Percentiles rank a stretch among this genome's conserved stretches.
Evolutionary conservation across 2,797 vertebrate genomes (phyloP).

Genomic region (Ambastaia sidthimunki): DNA sequence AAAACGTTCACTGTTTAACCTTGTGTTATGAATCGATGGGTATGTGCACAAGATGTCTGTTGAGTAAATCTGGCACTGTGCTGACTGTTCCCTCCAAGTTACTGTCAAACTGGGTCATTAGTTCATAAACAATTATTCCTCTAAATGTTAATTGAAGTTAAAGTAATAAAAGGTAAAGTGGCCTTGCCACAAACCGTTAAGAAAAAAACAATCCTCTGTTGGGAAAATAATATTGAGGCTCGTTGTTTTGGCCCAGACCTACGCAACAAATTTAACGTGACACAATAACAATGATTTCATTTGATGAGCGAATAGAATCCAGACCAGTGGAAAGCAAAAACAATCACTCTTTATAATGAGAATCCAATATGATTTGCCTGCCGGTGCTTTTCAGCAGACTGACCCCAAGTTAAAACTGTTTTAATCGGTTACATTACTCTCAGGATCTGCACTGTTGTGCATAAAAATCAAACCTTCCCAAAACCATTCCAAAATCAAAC

Average conservation of each 20-base stretch:
- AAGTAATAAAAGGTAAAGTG: not conserved
- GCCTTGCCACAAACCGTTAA: conserved; percentile 9
- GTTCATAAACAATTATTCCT: not conserved
- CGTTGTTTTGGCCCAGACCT: conserved; percentile 44
- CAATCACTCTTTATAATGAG: conserved; percentile 49
- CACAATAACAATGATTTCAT: conserved; percentile 51
- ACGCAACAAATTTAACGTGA: conserved; percentile 42
- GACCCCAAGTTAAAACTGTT: conserved; percentile 3
- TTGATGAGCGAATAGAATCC: conserved; percentile 56
- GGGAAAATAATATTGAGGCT: conserved; percentile 33
- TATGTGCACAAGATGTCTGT: not conserved
- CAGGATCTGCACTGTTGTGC: conserved; percentile 48
- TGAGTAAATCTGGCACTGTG: conserved; percentile 20
- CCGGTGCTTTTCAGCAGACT: conserved; percentile 41
- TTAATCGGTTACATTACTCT: conserved; percentile 51
- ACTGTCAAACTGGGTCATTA: not conserved
- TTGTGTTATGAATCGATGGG: not conserved
- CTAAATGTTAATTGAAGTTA: too few relatives aligned
- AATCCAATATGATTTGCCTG: conserved; percentile 5
- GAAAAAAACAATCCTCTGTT: conserved; percentile 18
- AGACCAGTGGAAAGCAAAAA: conserved; percentile 50
- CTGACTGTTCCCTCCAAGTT: not conserved
- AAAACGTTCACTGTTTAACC: not conserved
- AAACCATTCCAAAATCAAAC: too few relatives aligned
- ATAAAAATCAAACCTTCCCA: conserved; percentile 53